Evolutionary conservation across 2,113 vertebrate genomes (phyloP).

Genomic region (Girardinichthys multiradiatus): DNA sequence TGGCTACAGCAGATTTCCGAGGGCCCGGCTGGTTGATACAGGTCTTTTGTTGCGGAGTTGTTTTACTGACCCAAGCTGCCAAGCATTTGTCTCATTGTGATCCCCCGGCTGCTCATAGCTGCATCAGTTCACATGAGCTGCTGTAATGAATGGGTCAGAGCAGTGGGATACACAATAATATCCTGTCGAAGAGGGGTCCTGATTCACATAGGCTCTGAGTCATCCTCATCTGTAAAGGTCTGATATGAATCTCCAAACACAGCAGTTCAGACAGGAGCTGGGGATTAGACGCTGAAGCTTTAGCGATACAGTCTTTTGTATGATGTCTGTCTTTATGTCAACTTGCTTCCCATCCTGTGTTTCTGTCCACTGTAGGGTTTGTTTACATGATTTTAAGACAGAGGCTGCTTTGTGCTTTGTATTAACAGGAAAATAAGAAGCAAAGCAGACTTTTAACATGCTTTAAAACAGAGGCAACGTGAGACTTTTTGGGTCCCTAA

Average conservation of each 20-base stretch:
- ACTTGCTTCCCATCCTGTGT: not conserved
- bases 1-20: conserved; percentile 73
- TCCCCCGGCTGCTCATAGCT: conserved; percentile 48
- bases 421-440: not conserved
- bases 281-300: conserved; percentile 42
- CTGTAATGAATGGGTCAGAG: conserved; percentile 61
- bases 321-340: conserved; percentile 13
- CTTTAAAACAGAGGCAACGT: not conserved
- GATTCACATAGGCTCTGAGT: conserved; percentile 34
- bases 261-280: conserved; percentile 46
- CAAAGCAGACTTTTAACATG: not conserved
- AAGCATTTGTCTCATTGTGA: conserved; percentile 63
- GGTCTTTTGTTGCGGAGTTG: conserved; percentile 73
- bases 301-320: conserved; percentile 18
- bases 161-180: conserved; percentile 64
- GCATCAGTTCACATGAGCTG: conserved; percentile 74
- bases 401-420: not conserved
- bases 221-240: conserved; percentile 64
- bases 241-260: conserved; percentile 74
- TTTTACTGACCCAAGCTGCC: conserved; percentile 67
- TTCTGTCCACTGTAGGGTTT: not conserved
- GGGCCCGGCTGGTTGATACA: conserved; percentile 66
- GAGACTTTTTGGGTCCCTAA: not conserved
- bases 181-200: conserved; percentile 64
- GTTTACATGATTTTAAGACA: not conserved